phyloP scores from a whole-genome alignment of 2,888 invertebrate genomes.

The Chymomyza procnemis region DNA sequence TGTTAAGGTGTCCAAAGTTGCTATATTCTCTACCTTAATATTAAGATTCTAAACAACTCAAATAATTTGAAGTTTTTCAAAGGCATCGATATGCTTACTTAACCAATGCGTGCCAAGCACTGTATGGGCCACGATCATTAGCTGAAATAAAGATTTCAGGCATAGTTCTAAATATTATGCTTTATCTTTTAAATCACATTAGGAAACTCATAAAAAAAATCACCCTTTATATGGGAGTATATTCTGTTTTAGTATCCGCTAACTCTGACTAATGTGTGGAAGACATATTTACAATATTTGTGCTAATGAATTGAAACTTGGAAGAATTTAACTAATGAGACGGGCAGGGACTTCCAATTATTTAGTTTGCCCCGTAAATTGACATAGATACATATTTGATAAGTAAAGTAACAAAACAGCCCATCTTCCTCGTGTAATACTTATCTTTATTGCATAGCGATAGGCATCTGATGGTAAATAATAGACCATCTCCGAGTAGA shows the following conservation, averaged over 20 bases:
- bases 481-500: slow-evolving; percentile 16
- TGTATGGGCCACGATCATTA: no score
- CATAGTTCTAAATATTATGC: no score
- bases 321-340: slow-evolving; percentile 9
- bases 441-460: slow-evolving; percentile 51
- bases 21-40: no score
- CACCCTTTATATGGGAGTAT: no score
- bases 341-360: slow-evolving; percentile 9
- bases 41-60: no score
- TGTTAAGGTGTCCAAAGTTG: no score
- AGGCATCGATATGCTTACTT: no score
- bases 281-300: slow-evolving; percentile 43
- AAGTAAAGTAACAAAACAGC: slow-evolving; percentile 38
- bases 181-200: no score
- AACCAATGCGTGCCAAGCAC: no score
- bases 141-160: no score
- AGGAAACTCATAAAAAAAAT: no score
- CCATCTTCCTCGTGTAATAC: slow-evolving; percentile 16
- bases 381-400: slow-evolving; percentile 40
- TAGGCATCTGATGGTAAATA: background rate
- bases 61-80: no score
- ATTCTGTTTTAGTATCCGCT: background rate
- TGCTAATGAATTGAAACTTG: slow-evolving; percentile 40
- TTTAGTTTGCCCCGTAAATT: slow-evolving; percentile 17
- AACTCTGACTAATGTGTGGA: slow-evolving; percentile 12